A percentile compares a stretch with the other conserved stretches of the same genome.
Evolutionary conservation across 2,888 invertebrate species (phyloP).

Genomic region (Lepetodrilus schrolli): DNA sequence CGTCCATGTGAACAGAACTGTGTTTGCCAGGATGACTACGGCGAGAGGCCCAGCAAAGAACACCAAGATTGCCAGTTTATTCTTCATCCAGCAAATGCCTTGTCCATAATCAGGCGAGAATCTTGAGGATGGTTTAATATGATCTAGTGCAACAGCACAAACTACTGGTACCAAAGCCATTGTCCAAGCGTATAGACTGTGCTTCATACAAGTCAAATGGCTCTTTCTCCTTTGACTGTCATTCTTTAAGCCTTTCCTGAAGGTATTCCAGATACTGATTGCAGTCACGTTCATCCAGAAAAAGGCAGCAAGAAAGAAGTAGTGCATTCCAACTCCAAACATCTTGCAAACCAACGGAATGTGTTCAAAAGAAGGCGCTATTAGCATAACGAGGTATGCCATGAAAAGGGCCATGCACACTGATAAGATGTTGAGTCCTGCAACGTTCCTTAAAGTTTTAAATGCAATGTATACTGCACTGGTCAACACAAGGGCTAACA

Average conservation of each 20-base stretch:
- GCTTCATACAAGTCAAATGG: neutral
- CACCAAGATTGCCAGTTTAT: conserved; percentile 30
- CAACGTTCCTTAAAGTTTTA: conserved; percentile 77
- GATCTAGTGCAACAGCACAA: conserved; percentile 32
- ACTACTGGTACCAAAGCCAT: conserved; percentile 28
- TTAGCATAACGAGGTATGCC: conserved; percentile 77
- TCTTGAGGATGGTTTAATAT: conserved; percentile 19
- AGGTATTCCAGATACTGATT: conserved; percentile 41
- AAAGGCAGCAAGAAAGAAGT: conserved; percentile 39
- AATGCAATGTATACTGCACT: conserved; percentile 76
- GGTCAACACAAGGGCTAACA: conserved; percentile 76
- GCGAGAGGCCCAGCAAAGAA: conserved; percentile 41
- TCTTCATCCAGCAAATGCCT: conserved; percentile 41
- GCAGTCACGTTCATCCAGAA: conserved; percentile 48
- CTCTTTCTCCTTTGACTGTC: neutral
- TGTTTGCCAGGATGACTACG: conserved; percentile 33
- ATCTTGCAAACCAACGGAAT: conserved; percentile 30
- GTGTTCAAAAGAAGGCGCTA: conserved; percentile 72
- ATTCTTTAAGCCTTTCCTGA: conserved; percentile 35
- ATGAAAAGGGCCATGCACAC: conserved; percentile 76
- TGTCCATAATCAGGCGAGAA: conserved; percentile 39
- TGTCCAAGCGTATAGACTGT: conserved; percentile 35
- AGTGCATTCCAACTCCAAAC: conserved; percentile 35
- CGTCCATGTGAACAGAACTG: conserved; percentile 32
- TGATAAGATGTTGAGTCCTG: conserved; percentile 78